A percentile compares a stretch with the other conserved stretches of the same genome.
Conservation (phyloP, 1,140 invertebrate species). For the Hydropsyche tenuis region DNA sequence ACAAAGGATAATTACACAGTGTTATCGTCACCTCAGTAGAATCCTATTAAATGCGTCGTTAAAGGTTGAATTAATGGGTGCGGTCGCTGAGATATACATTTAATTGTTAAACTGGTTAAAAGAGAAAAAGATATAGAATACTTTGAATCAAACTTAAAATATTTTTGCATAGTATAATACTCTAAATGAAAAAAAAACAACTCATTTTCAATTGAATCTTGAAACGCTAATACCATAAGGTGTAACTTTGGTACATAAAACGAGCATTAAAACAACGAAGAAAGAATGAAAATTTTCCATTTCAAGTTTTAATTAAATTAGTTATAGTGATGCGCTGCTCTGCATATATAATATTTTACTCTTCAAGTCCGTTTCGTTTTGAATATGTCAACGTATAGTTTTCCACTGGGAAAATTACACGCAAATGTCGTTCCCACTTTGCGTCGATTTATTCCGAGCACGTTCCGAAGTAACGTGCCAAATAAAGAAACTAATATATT, state of each 20-base stretch:
- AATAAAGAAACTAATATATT: background rate
- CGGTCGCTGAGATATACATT: too few relatives aligned
- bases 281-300: background rate
- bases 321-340: constrained; percentile 11
- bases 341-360: background rate
- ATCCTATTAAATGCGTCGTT: background rate
- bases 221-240: background rate
- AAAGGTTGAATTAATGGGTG: background rate
- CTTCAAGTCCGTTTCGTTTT: constrained; percentile 5
- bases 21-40: background rate
- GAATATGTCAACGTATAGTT: background rate
- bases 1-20: constrained; percentile 9
- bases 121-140: too few relatives aligned
- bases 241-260: background rate
- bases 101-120: too few relatives aligned
- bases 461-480: background rate
- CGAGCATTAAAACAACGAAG: background rate
- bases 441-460: constrained; percentile 3
- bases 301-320: constrained; percentile 15
- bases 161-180: too few relatives aligned
- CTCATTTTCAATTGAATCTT: background rate
- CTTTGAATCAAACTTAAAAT: too few relatives aligned
- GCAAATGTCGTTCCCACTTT: background rate
- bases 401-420: background rate
- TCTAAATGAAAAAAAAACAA: too few relatives aligned